These are phyloP conservation scores for Limnephilus auricula DNA, from an alignment of 2,888 invertebrate species.

Conservation along the genomic window DNA sequence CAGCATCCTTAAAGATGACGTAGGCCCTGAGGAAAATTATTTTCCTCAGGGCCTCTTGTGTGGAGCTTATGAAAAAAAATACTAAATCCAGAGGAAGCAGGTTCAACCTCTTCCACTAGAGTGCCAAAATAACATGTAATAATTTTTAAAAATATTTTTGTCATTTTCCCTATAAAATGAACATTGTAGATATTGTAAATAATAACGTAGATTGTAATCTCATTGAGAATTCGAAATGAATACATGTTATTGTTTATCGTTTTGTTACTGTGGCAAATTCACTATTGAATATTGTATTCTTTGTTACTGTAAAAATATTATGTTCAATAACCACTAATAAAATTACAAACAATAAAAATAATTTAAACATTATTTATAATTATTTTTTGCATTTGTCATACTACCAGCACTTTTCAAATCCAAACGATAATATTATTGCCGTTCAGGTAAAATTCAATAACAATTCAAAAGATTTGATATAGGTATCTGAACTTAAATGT, in stretches of 20 bases:
- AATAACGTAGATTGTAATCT: background rate
- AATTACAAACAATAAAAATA: background rate
- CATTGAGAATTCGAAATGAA: background rate
- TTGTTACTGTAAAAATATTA: background rate
- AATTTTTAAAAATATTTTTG: background rate
- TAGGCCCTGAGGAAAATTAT: too few species aligned
- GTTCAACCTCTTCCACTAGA: background rate
- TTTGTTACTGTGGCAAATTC: background rate
- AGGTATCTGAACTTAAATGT: too few species aligned
- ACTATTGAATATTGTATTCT: background rate
- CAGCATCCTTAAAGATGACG: too few species aligned
- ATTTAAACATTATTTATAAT: background rate
- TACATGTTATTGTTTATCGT: background rate
- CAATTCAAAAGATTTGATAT: too few species aligned
- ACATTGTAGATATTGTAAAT: background rate
- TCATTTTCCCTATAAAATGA: background rate
- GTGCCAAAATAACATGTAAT: background rate
- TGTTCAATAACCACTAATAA: background rate
- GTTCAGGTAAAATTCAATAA: too few species aligned
- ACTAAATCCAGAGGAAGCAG: background rate
- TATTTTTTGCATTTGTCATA: background rate
- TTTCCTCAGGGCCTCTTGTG: too few species aligned
- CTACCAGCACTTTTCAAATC: too few species aligned
- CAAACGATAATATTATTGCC: too few species aligned
- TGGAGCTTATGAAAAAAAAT: too few species aligned